phyloP scores from a whole-genome alignment of 1,140 invertebrate species.

The Thaumatotibia leucotreta region DNA sequence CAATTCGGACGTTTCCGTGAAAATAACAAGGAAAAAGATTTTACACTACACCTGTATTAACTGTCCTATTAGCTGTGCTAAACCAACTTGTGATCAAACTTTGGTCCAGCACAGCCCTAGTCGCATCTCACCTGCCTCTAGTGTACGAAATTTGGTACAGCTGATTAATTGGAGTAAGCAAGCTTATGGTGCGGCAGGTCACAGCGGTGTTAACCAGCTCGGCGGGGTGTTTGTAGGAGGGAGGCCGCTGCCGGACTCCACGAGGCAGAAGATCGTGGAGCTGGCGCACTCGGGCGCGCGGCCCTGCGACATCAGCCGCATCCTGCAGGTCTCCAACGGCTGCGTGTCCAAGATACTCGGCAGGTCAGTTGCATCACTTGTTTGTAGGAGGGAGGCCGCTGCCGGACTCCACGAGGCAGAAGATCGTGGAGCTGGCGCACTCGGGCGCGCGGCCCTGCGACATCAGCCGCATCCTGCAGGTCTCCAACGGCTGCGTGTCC shows the following conservation, averaged over 20 bases:
- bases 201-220: constrained; percentile 98
- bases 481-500: constrained; percentile 94
- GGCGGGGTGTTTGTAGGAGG: constrained; percentile 99
- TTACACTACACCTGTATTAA: too few species aligned
- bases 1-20: too few species aligned
- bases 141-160: constrained; percentile 23
- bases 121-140: constrained; percentile 20
- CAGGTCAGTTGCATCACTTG: constrained; percentile 78
- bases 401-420: constrained; percentile 95
- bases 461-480: constrained; percentile 94
- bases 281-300: constrained; percentile 94
- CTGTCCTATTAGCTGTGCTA: too few species aligned
- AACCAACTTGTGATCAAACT: too few species aligned
- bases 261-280: constrained; percentile 96
- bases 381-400: constrained; percentile 90
- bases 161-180: constrained; percentile 74
- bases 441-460: constrained; percentile 95
- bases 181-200: constrained; percentile 83
- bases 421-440: constrained; percentile 96
- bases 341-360: constrained; percentile 93
- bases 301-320: constrained; percentile 96
- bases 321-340: constrained; percentile 94
- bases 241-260: constrained; percentile 95
- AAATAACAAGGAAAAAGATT: too few species aligned
- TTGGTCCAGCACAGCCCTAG: neutral